Evolutionary conservation across 2,888 invertebrate species (phyloP), one percentile per base, ranked within the genome.

Genomic region (Dasysyrphus albostriatus): DNA sequence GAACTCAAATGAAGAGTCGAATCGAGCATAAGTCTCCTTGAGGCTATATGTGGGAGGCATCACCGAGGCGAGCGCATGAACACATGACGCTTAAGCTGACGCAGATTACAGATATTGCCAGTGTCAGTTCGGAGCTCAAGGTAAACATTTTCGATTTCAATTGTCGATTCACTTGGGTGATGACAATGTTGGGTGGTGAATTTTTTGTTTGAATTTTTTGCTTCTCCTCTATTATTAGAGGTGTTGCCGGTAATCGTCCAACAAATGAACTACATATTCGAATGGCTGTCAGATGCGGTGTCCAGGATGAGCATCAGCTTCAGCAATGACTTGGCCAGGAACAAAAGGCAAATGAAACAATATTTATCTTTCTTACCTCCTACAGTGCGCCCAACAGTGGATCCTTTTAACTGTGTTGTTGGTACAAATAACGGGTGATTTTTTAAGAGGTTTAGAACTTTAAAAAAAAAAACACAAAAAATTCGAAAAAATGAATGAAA

Each of bases 91-190:
- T 65, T n/a, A n/a, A 56, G n/a, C 32, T 56, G 47, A 47, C 32
- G 67, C 34, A 67, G 67, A 67, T 67, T 67, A 67, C 37, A 49
- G 12, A 67, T n/a, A n/a, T 67, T 49, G 67, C 34, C 32, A 24
- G 63, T 44, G 63, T 61, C 14, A 3, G 14, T 7, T 61, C 14
- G 24, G 61, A 24, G 44, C 47, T 44, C 44, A 14, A 54, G 83
- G 73, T 79, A 84, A 80, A 84, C 75, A 75, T 84, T 80, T 84
- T 84, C 84, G 73, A 67, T 84, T 80, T 80, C 75, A 80, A 67
- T 76, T 76, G 70, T 59, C 76, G 76, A 80, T 67, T 84, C 76
- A 54, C 59, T 79, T 56, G 70, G 3, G 16, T n/a, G 34, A 75
- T 79, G 79, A 79, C 70, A 79, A 75, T 5, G 3, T 2, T 37